phyloP scores from a whole-genome alignment of 2,113 vertebrate genomes.

The Leptobrachium leishanense region DNA sequence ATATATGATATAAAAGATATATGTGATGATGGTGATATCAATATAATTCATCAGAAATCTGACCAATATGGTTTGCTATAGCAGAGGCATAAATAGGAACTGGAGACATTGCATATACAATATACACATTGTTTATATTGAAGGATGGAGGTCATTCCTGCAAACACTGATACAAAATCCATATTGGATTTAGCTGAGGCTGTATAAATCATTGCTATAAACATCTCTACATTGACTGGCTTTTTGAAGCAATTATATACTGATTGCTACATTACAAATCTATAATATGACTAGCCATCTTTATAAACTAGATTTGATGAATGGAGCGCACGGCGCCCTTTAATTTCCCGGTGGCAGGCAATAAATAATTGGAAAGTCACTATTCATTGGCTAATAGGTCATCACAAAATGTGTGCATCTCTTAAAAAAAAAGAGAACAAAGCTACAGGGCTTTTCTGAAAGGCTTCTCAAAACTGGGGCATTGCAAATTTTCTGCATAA shows the following conservation, averaged over 20 bases:
- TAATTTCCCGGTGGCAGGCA: neutral
- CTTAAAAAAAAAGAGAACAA: neutral
- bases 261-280: conserved; percentile 11
- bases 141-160: too few relatives aligned
- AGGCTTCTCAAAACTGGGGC: neutral
- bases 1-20: too few relatives aligned
- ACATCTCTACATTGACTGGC: conserved; percentile 6
- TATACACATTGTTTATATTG: too few relatives aligned
- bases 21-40: too few relatives aligned
- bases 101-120: too few relatives aligned
- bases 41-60: too few relatives aligned
- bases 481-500: neutral
- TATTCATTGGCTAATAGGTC: conserved; percentile 35
- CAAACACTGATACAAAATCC: too few relatives aligned
- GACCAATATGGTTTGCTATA: too few relatives aligned
- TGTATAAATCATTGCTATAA: neutral
- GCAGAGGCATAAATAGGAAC: too few relatives aligned
- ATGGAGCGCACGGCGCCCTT: conserved; percentile 12
- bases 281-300: conserved; percentile 5
- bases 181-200: too few relatives aligned
- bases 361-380: conserved; percentile 26
- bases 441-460: neutral
- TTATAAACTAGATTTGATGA: conserved; percentile 12
- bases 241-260: neutral
- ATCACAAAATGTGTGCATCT: conserved; percentile 9